These are phyloP conservation scores for Himalopsyche anomala DNA, from an alignment of 2,888 invertebrate species.

Conservation along the genomic window DNA sequence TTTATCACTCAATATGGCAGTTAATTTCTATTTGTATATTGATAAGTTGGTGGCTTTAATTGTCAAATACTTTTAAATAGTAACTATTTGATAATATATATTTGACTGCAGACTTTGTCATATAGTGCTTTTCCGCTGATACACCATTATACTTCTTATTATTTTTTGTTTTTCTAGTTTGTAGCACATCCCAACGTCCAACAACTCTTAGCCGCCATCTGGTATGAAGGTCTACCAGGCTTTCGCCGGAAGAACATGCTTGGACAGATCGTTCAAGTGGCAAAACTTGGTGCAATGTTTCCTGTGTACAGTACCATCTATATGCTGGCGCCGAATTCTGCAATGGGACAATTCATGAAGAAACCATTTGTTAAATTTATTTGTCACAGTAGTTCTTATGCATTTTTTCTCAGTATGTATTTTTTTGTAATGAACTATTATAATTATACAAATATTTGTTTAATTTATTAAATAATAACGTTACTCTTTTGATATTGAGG, in stretches of 20 bases:
- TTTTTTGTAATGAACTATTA: not conserved
- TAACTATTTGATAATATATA: no score
- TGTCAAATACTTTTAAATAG: no score
- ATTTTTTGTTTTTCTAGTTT: constrained; percentile 77
- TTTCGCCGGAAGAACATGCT: constrained; percentile 93
- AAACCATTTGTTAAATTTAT: constrained; percentile 99
- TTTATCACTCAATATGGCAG: no score
- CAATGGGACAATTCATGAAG: constrained; percentile 93
- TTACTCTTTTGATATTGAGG: no score
- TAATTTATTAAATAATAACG: no score
- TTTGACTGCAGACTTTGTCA: no score
- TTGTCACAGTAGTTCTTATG: constrained; percentile 96
- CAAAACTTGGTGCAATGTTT: constrained; percentile 92
- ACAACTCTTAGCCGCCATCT: constrained; percentile 91
- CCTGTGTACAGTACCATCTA: constrained; percentile 95
- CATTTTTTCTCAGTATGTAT: constrained; percentile 93
- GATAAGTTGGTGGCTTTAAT: no score
- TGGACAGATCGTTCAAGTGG: constrained; percentile 90
- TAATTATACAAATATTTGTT: constrained; percentile 45
- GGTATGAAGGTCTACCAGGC: constrained; percentile 97
- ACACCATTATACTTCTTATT: no score
- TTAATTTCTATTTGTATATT: no score
- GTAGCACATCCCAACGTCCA: constrained; percentile 97
- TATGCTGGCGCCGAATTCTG: constrained; percentile 92
- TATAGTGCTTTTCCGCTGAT: no score